These are phyloP conservation scores for Phyllostomus discolor DNA, from an alignment of 2,113 vertebrate species.

Conservation along the genomic window DNA sequence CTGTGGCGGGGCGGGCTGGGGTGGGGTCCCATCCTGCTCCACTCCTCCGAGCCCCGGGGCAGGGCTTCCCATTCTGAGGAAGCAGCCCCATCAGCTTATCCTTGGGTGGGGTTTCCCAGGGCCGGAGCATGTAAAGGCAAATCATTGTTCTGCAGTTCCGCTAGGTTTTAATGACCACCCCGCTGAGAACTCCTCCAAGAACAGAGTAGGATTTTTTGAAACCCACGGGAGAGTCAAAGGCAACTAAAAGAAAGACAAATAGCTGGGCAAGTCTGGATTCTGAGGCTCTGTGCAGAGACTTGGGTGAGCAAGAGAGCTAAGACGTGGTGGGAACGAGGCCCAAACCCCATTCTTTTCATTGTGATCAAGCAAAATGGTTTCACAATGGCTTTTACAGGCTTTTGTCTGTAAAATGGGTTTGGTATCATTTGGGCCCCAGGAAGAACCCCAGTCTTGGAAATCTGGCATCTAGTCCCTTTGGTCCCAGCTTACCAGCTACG, in stretches of 20 bases:
- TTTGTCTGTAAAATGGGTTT: neutral
- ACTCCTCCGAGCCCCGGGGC: neutral
- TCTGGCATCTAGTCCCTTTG: neutral
- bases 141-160: constrained; percentile 73
- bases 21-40: constrained; percentile 37
- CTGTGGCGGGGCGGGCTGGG: neutral
- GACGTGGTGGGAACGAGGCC: neutral
- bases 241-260: neutral
- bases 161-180: constrained; percentile 45
- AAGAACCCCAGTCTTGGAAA: neutral
- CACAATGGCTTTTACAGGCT: neutral
- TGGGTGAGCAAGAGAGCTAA: neutral
- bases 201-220: constrained; percentile 40
- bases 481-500: neutral
- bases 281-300: neutral
- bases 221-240: neutral
- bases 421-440: neutral
- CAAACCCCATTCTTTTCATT: neutral
- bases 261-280: neutral
- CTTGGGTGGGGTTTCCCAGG: constrained; percentile 70
- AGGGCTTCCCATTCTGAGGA: constrained; percentile 53
- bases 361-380: neutral
- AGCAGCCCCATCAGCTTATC: constrained; percentile 55
- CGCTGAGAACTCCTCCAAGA: constrained; percentile 47
- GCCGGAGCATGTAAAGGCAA: constrained; percentile 43